Conservation (phyloP, 2,888 invertebrate species). For the Protonemura montana region DNA sequence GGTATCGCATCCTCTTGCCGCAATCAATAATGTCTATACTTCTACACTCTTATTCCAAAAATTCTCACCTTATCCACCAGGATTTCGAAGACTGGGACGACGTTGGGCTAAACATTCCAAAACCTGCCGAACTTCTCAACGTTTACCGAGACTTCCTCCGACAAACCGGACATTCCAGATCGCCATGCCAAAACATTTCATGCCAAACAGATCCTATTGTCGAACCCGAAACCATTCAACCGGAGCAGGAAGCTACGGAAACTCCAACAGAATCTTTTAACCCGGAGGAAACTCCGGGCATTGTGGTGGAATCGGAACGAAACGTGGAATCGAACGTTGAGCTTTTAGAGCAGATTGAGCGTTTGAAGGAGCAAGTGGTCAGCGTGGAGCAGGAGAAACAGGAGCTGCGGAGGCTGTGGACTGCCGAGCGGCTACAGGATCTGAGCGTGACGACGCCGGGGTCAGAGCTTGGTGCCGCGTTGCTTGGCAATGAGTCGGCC, state of each 20-base stretch:
- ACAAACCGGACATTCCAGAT: constrained; percentile 60
- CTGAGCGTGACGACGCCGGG: constrained; percentile 45
- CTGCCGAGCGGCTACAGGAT: constrained; percentile 37
- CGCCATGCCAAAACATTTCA: constrained; percentile 59
- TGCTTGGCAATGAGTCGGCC: constrained; percentile 52
- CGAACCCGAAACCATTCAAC: constrained; percentile 36
- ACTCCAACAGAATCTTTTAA: no score
- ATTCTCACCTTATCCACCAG: constrained; percentile 56
- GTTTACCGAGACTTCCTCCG: constrained; percentile 68
- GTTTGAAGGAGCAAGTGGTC: constrained; percentile 64
- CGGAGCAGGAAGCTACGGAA: no score
- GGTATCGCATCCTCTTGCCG: no score
- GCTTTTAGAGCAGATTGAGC: constrained; percentile 58
- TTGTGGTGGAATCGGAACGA: no score
- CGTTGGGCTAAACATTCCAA: constrained; percentile 84
- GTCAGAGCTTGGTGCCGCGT: constrained; percentile 39
- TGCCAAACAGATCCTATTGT: constrained; percentile 62
- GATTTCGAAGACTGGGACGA: constrained; percentile 94
- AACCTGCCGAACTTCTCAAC: constrained; percentile 77
- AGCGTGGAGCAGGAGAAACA: constrained; percentile 66
- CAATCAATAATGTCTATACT: no score
- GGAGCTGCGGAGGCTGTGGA: constrained; percentile 59
- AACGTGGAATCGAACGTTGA: not conserved
- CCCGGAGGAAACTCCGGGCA: no score
- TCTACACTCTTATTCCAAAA: no score